Base-by-base conservation (phyloP, 2,797 vertebrate species). In the Avahi laniger region DNA sequence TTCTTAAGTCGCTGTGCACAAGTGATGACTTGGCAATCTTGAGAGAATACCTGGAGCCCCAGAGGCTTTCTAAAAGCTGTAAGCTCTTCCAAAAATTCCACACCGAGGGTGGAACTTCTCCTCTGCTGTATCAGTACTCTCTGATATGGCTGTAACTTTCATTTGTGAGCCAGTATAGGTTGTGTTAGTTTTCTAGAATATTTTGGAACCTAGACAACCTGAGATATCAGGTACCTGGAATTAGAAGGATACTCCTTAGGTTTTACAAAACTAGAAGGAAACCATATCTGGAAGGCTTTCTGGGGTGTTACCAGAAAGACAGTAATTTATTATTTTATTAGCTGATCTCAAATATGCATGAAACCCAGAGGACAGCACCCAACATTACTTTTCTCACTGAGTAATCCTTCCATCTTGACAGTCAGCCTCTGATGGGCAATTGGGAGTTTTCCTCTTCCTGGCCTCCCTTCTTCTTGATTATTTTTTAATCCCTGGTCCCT, bases 241-340 rank as follows among this genome's bases (percentile, higher is more conserved):
- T 59, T 82, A 92, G 73, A 59, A 90, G 48, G 57, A 12, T 69
- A 13, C 4, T 20, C 11, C 13, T 91, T 43, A 52, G 30, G 38
- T 76, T 87, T 96, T 83, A 70, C 26, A 92, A 54, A 76, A 50
- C 59, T 70, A 69, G 35, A 88, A 96, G 52, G 70, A 89, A 79
- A 35, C 24, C 65, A 33, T 46, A 70, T 75, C 70, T 70, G 63
- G 38, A 96, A 91, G 61, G 15, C 14, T 78, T 94, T 91, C 73
- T 18, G 12, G 24, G 46, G 12, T 83, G 4, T 76, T 59, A 41
- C 13, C 9, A 70, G 59, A 76, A 89, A 73, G 63, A 93, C 76
- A 76, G 4, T 28, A 38, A 20, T 70, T 95, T 50, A 30, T 48
- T 38, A 57, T 94, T 69, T 38, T 69, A 38, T 57, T 95, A 83